A percentile compares a stretch with the other conserved stretches of the same genome.
Conservation (phyloP, 2,113 vertebrate species). For the Pollimyrus isidori region DNA sequence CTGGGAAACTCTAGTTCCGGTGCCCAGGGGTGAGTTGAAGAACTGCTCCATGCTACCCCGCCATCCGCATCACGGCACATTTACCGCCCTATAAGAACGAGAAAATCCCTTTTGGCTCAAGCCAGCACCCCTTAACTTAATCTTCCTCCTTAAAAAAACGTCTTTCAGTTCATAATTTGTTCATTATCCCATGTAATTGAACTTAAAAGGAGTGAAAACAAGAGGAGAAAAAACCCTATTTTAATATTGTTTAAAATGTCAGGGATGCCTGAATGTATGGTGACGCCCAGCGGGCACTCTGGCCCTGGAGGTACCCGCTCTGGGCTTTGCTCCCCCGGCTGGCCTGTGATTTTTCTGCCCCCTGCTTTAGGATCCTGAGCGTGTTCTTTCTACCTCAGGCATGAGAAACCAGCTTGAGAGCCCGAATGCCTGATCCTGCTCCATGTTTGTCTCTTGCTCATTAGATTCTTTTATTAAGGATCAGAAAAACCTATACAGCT, state of each 20-base stretch:
- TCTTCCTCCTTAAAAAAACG: background rate
- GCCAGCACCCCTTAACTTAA: background rate
- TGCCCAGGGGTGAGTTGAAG: background rate
- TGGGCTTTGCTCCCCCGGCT: background rate
- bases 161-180: background rate
- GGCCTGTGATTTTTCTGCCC: background rate
- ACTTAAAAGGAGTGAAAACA: background rate
- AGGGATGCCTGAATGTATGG: background rate
- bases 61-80: background rate
- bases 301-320: background rate
- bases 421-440: background rate
- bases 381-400: background rate
- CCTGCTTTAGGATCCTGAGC: background rate
- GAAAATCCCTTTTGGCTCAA: background rate
- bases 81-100: background rate
- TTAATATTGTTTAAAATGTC: background rate
- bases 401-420: background rate
- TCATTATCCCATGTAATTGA: background rate
- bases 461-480: background rate
- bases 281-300: too few species aligned
- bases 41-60: background rate
- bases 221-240: background rate
- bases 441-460: background rate
- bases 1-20: slow-evolving; percentile 23
- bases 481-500: background rate